Evolutionary conservation across 2,113 vertebrate genomes (phyloP).

Genomic region (Bungarus multicinctus): DNA sequence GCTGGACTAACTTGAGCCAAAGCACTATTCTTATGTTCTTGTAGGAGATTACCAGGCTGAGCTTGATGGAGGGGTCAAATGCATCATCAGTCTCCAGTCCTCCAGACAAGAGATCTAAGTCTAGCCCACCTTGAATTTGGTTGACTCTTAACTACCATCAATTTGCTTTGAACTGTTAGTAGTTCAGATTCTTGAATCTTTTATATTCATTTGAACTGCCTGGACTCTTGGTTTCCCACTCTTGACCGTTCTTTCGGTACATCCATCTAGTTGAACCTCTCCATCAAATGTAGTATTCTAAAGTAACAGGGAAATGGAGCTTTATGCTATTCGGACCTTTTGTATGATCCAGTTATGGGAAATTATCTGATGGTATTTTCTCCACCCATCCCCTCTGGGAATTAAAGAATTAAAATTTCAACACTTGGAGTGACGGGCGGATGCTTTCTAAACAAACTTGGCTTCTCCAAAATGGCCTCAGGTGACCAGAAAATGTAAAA

Average conservation of each 20-base stretch:
- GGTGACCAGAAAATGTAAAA: constrained; percentile 13
- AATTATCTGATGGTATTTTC: not conserved
- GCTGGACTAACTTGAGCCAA: not conserved
- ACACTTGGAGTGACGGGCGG: not conserved
- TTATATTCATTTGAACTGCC: not conserved
- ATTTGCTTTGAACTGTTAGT: not conserved
- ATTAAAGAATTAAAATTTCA: constrained; percentile 6
- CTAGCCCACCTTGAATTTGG: not conserved
- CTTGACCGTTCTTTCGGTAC: not conserved
- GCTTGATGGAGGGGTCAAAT: not conserved
- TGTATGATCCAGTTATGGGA: not conserved
- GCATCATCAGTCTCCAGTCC: not conserved
- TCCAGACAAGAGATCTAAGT: not conserved
- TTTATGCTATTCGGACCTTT: not conserved
- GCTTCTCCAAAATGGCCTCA: constrained; percentile 2
- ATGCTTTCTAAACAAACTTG: not conserved
- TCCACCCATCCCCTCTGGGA: constrained; percentile 3
- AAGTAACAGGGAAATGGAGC: not conserved
- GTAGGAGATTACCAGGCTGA: not conserved
- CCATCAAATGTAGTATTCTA: not conserved
- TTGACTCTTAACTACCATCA: not conserved
- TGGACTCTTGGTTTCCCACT: not conserved
- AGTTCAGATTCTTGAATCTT: not conserved
- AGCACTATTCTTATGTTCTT: not conserved
- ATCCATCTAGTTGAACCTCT: not conserved